Percentiles rank a stretch among this genome's conserved stretches.
phyloP scores from a whole-genome alignment of 1,140 invertebrate species.

The Bombus vancouverensis region DNA sequence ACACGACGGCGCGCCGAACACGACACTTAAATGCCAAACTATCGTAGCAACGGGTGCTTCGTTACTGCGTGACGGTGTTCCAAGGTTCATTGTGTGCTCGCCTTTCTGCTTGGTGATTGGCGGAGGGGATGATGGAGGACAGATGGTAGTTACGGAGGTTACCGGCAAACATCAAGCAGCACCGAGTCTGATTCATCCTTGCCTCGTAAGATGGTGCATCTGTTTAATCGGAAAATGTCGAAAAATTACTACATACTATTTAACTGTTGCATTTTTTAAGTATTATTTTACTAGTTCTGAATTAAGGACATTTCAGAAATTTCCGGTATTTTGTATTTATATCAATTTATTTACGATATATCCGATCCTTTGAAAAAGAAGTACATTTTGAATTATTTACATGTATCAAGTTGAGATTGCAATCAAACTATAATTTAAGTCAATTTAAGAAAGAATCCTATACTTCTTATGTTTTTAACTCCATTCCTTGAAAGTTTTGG shows the following conservation, averaged over 20 bases:
- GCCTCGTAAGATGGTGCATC: slow-evolving; percentile 51
- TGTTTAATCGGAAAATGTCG: background rate
- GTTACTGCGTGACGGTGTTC: slow-evolving; percentile 66
- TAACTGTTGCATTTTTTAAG: background rate
- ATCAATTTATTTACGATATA: background rate
- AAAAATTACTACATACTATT: background rate
- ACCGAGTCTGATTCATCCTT: slow-evolving; percentile 43
- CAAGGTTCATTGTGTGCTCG: slow-evolving; percentile 68
- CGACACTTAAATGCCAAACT: slow-evolving; percentile 59
- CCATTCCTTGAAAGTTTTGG: slow-evolving; percentile 82
- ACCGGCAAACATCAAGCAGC: slow-evolving; percentile 58
- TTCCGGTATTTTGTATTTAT: background rate
- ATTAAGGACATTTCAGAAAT: background rate
- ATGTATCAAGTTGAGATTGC: background rate
- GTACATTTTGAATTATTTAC: background rate
- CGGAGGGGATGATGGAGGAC: slow-evolving; percentile 55
- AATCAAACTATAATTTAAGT: background rate
- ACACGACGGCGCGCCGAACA: slow-evolving; percentile 46
- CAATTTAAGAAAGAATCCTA: background rate
- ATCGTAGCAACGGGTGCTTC: slow-evolving; percentile 75
- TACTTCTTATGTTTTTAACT: slow-evolving; percentile 65
- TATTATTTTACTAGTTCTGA: background rate
- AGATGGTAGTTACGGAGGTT: slow-evolving; percentile 62
- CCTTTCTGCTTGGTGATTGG: slow-evolving; percentile 56
- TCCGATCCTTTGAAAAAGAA: background rate